Conservation (phyloP, 2,113 vertebrate genomes). For the Recurvirostra avosetta region DNA sequence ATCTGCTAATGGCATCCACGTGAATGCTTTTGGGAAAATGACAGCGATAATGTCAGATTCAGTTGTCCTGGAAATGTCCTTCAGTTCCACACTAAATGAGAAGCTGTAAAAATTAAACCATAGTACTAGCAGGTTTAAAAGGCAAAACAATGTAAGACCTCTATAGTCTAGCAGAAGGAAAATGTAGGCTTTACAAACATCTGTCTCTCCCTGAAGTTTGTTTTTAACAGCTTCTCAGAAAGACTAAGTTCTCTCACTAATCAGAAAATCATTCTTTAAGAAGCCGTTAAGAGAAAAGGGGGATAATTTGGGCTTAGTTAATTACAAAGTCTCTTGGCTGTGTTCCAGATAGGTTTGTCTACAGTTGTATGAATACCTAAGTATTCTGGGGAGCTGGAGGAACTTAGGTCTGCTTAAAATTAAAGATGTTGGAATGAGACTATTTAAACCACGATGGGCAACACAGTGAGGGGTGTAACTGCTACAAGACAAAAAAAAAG, state of each 20-base stretch:
- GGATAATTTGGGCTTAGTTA: not conserved
- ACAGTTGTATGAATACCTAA: not conserved
- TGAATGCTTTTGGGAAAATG: not conserved
- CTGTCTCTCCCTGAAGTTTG: not conserved
- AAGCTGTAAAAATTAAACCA: not conserved
- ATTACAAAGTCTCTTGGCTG: not conserved
- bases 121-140: not conserved
- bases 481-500: not conserved
- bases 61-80: not conserved
- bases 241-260: not conserved
- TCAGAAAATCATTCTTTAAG: not conserved
- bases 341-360: not conserved
- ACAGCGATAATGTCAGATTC: not conserved
- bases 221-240: not conserved
- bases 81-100: not conserved
- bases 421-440: not conserved
- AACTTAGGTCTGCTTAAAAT: not conserved
- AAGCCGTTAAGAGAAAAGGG: not conserved
- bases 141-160: not conserved
- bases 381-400: not conserved
- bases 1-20: not conserved
- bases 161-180: not conserved
- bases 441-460: not conserved
- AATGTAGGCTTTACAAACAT: not conserved
- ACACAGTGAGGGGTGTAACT: not conserved